These are phyloP conservation scores for Aphelenchoides avenae DNA, from an alignment of 1,140 invertebrate species.

Conservation along the genomic window DNA sequence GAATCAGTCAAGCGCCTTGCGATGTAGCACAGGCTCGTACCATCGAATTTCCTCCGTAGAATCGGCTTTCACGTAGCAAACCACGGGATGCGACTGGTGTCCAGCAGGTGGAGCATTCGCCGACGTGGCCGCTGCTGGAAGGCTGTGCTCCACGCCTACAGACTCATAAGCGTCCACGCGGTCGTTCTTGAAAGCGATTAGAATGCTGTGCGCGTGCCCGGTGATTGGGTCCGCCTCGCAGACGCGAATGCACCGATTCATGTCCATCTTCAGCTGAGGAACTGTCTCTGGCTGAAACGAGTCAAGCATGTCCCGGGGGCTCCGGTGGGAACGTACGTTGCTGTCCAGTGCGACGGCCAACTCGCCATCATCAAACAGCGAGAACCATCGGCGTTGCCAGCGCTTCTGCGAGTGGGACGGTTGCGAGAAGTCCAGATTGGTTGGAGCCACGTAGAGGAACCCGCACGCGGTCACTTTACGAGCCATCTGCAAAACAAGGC, in stretches of 20 bases:
- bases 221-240: constrained; percentile 58
- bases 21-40: constrained; percentile 20
- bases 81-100: constrained; percentile 41
- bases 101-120: no score
- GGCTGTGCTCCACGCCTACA: constrained; percentile 1
- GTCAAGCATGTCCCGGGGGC: no score
- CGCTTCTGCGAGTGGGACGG: constrained; percentile 88
- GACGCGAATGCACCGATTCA: constrained; percentile 66
- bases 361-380: constrained; percentile 93
- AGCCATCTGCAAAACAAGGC: constrained; percentile 81
- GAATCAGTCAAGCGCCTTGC: constrained; percentile 1
- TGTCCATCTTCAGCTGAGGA: constrained; percentile 86
- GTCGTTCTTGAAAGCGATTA: constrained; percentile 40
- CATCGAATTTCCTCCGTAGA: constrained; percentile 56
- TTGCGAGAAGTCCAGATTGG: constrained; percentile 86
- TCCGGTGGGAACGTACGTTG: constrained; percentile 76
- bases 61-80: constrained; percentile 57
- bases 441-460: constrained; percentile 89
- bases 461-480: constrained; percentile 89
- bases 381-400: constrained; percentile 94
- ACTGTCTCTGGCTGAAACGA: constrained; percentile 79
- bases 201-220: constrained; percentile 31
- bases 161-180: constrained; percentile 20
- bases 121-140: neutral
- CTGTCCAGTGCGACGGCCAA: constrained; percentile 91